phyloP scores from a whole-genome alignment of 64 coral and sea anemone species.

The Montipora foliosa region DNA sequence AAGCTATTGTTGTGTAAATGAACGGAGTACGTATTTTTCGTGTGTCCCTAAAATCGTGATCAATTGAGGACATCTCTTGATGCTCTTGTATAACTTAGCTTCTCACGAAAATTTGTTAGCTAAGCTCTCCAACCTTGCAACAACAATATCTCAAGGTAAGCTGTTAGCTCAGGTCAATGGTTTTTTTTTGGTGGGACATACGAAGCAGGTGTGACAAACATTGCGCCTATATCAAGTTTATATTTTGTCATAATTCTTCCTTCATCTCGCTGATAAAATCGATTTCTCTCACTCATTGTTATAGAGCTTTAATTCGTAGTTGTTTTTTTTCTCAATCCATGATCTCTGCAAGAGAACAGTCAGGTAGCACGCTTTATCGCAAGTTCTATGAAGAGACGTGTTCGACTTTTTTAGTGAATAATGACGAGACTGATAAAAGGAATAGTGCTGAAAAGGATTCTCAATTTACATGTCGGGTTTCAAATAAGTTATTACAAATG shows the following conservation, averaged over 20 bases:
- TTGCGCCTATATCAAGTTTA: background rate
- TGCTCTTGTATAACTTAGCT: no score
- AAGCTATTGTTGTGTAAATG: constrained; percentile 36
- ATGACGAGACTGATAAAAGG: background rate
- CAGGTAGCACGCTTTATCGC: no score
- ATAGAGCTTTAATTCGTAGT: background rate
- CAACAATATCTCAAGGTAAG: background rate
- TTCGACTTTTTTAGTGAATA: background rate
- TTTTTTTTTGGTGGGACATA: background rate
- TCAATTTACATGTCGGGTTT: constrained; percentile 10
- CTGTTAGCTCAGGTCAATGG: background rate
- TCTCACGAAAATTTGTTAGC: background rate
- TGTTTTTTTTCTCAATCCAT: background rate
- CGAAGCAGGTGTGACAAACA: constrained; percentile 1
- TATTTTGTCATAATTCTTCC: background rate
- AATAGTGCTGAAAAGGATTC: background rate
- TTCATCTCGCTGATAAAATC: background rate
- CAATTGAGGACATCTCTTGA: no score
- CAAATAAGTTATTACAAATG: no score
- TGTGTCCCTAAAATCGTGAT: background rate
- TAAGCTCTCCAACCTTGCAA: background rate
- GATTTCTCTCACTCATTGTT: background rate
- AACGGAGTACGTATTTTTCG: background rate
- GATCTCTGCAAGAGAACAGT: background rate
- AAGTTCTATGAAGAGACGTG: no score